Conservation (phyloP, 2,797 vertebrate genomes). For the Danio choprae region DNA sequence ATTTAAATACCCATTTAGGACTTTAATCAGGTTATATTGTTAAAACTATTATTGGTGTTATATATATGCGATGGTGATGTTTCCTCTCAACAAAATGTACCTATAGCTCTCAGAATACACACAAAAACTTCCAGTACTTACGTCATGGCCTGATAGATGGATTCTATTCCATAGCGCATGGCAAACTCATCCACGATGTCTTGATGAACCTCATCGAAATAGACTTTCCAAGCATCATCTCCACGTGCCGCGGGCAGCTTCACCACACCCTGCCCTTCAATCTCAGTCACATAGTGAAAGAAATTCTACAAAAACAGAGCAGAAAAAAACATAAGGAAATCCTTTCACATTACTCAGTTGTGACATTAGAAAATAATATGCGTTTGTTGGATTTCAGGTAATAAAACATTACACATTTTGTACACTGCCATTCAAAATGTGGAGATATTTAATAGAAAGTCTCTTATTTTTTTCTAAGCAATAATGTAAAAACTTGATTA, state of each 20-base stretch:
- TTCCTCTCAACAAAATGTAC: background rate
- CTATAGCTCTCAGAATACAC: conserved; percentile 1
- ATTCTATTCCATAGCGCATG: conserved; percentile 95
- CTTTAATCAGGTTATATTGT: background rate
- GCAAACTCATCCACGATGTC: conserved; percentile 97
- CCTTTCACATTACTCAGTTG: too few relatives aligned
- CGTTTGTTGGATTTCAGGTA: background rate
- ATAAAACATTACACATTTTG: background rate
- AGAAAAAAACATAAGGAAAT: background rate
- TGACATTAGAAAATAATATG: background rate
- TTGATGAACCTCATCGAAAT: conserved; percentile 94
- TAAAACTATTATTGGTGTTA: background rate
- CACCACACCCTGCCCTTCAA: conserved; percentile 86
- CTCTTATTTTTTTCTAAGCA: background rate
- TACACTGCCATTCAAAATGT: background rate
- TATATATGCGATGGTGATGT: background rate
- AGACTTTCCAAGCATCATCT: conserved; percentile 97
- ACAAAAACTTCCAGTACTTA: conserved; percentile 73
- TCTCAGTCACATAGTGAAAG: conserved; percentile 90
- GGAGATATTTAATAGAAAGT: background rate
- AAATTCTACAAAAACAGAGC: conserved; percentile 81
- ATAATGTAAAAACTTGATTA: background rate
- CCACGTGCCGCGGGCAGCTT: conserved; percentile 88
- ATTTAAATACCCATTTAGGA: background rate
- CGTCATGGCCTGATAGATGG: conserved; percentile 99